Evolutionary conservation across 2,888 invertebrate genomes (phyloP).

Genomic region (Callimorpha dominula): DNA sequence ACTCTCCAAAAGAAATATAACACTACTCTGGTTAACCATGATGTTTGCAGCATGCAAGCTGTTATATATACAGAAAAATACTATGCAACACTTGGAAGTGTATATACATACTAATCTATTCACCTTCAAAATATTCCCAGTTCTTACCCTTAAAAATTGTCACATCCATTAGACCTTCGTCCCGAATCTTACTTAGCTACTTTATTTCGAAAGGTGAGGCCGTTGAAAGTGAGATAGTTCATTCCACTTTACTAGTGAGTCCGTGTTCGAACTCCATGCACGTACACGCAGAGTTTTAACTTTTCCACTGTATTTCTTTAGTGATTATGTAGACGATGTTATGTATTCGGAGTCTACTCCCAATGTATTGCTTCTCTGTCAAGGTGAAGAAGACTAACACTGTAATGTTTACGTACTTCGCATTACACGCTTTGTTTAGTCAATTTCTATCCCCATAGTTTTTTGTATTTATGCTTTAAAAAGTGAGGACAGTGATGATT

Average conservation of each 20-base stretch:
- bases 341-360: conserved; percentile 11
- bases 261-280: conserved; percentile 62
- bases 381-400: not conserved
- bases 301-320: conserved; percentile 49
- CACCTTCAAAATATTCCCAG: not conserved
- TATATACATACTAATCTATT: not conserved
- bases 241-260: conserved; percentile 60
- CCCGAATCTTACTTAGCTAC: conserved; percentile 63
- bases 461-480: too few relatives aligned
- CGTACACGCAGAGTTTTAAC: conserved; percentile 70
- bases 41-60: not conserved
- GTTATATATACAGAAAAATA: not conserved
- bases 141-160: conserved; percentile 28
- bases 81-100: not conserved
- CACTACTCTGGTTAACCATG: too few relatives aligned
- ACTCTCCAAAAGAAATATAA: too few relatives aligned
- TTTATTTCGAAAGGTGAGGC: conserved; percentile 80
- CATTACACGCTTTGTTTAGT: too few relatives aligned
- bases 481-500: too few relatives aligned
- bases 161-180: conserved; percentile 55
- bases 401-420: not conserved
- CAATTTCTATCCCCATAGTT: too few relatives aligned
- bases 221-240: conserved; percentile 83
- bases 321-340: conserved; percentile 47
- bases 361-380: not conserved